These are phyloP conservation scores for Caenorhabditis zanzibari DNA, from an alignment of 2,888 invertebrate genomes.

Conservation along the genomic window DNA sequence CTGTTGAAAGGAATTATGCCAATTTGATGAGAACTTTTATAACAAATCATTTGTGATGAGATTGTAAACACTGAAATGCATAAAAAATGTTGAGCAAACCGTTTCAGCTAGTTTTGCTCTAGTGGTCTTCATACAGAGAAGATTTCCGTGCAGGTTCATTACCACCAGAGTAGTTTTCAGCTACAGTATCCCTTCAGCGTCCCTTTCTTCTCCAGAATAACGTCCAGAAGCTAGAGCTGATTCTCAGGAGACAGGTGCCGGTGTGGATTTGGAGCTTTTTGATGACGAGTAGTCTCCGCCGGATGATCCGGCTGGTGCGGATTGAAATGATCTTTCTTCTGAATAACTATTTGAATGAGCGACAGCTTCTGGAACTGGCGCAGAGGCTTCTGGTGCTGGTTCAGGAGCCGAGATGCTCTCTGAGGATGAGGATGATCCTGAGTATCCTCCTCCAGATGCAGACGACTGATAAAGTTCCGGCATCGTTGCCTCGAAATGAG, in stretches of 20 bases:
- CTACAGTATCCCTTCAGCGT: too few relatives aligned
- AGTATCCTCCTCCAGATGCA: slow-evolving; percentile 29
- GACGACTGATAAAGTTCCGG: slow-evolving; percentile 24
- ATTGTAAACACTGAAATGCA: too few relatives aligned
- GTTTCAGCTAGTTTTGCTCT: slow-evolving; percentile 53
- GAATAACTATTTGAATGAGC: background rate
- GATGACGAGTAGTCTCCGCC: slow-evolving; percentile 33
- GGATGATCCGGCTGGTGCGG: slow-evolving; percentile 34
- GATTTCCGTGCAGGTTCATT: too few relatives aligned
- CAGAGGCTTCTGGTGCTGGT: slow-evolving; percentile 34
- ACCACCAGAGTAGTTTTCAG: too few relatives aligned
- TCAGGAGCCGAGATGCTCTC: background rate
- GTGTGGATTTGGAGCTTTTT: slow-evolving; percentile 16
- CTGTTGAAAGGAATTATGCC: background rate
- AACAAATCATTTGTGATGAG: too few relatives aligned
- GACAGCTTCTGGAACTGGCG: slow-evolving; percentile 12
- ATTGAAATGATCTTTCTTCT: slow-evolving; percentile 3
- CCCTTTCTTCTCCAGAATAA: slow-evolving; percentile 56
- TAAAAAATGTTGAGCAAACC: slow-evolving; percentile 5
- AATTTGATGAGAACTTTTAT: too few relatives aligned
- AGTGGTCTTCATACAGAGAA: too few relatives aligned
- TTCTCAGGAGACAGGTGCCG: slow-evolving; percentile 33
- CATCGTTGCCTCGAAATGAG: slow-evolving; percentile 16
- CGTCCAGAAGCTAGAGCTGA: slow-evolving; percentile 49
- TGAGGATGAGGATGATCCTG: slow-evolving; percentile 29